Conservation (phyloP, 2,113 vertebrate species). For the Sialia sialis region DNA sequence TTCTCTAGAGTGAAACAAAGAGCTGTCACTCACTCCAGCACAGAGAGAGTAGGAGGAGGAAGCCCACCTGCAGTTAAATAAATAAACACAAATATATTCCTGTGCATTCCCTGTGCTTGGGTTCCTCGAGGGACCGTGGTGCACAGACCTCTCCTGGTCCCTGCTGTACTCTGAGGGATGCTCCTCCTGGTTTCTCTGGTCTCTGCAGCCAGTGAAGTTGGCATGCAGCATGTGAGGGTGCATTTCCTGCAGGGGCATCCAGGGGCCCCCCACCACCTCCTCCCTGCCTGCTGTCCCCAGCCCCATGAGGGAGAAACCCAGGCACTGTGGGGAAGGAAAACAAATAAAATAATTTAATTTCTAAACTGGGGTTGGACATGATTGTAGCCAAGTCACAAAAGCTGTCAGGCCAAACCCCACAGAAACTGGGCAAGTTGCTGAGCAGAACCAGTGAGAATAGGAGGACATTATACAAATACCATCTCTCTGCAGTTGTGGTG, state of each 20-base stretch:
- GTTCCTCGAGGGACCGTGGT: accelerated
- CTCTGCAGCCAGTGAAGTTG: not conserved
- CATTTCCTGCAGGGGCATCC: not conserved
- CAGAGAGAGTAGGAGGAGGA: not conserved
- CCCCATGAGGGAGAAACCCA: not conserved
- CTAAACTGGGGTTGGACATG: slow-evolving; percentile 3
- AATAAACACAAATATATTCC: not conserved
- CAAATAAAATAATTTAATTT: slow-evolving; percentile 36
- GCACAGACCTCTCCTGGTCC: not conserved
- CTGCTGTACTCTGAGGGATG: not conserved
- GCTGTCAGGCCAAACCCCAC: not conserved
- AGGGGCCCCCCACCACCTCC: accelerated
- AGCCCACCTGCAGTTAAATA: not conserved
- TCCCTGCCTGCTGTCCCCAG: not conserved
- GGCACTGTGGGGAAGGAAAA: not conserved
- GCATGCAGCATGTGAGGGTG: accelerated
- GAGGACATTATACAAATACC: not conserved
- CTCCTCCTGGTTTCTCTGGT: not conserved
- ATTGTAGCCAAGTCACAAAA: not conserved
- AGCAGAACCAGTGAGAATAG: not conserved
- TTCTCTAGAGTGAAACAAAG: not conserved
- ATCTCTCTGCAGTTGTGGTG: not conserved
- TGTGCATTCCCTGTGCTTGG: accelerated
- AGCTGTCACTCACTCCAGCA: not conserved
- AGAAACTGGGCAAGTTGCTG: not conserved